phyloP scores from a whole-genome alignment of 2,113 vertebrate species.

The Gavialis gangeticus region DNA sequence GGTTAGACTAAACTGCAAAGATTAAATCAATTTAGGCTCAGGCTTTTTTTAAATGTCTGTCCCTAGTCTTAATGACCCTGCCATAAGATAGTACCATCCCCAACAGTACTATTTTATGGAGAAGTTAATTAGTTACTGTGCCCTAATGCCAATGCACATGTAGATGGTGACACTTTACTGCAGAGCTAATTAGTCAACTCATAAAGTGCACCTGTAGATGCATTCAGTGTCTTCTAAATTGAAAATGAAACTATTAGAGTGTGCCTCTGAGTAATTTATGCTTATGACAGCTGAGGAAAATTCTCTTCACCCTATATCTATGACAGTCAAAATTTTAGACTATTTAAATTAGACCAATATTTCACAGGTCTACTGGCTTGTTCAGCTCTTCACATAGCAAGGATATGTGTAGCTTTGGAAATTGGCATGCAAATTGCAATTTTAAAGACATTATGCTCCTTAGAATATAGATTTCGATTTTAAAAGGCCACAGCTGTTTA shows the following conservation, averaged over 20 bases:
- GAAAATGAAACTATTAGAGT: background rate
- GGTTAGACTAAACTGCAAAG: too few relatives aligned
- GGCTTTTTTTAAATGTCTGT: too few relatives aligned
- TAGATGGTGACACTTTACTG: too few relatives aligned
- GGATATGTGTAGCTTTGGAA: background rate
- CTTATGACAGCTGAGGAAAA: background rate
- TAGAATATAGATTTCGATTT: background rate
- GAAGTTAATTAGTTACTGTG: too few relatives aligned
- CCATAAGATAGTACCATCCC: too few relatives aligned
- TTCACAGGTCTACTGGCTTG: background rate
- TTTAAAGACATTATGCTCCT: background rate
- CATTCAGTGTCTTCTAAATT: background rate
- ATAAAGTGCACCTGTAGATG: too few relatives aligned
- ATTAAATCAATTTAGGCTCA: too few relatives aligned
- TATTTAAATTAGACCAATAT: background rate
- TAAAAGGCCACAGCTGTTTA: background rate
- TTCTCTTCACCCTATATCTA: background rate
- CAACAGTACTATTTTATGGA: too few relatives aligned
- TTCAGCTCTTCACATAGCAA: background rate
- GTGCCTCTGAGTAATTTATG: background rate
- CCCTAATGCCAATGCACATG: too few relatives aligned
- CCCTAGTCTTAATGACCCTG: too few relatives aligned
- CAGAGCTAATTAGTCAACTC: too few relatives aligned
- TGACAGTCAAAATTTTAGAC: background rate
- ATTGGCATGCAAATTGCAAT: background rate